Percentiles rank a stretch among this genome's conserved stretches.
Evolutionary conservation across 2,113 vertebrate species (phyloP).

Genomic region (Campylomormyrus tamandua): DNA sequence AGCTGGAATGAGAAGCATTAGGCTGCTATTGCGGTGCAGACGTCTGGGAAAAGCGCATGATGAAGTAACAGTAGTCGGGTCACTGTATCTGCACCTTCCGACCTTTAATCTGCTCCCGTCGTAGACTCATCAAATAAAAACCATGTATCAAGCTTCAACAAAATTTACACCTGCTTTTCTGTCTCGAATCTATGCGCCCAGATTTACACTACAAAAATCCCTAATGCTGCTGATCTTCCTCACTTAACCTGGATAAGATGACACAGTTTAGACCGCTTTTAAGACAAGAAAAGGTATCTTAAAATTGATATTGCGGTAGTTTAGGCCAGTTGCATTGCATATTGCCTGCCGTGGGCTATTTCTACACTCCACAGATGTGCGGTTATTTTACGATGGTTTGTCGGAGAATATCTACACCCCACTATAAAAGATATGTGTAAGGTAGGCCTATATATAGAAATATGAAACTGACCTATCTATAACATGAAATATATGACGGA

Average conservation of each 20-base stretch:
- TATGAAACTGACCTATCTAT: neutral
- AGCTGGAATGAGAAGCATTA: neutral
- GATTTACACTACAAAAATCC: neutral
- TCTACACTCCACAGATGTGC: neutral
- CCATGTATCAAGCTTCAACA: neutral
- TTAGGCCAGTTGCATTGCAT: neutral
- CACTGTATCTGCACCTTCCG: neutral
- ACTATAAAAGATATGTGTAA: neutral
- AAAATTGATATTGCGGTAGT: neutral
- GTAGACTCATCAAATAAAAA: neutral
- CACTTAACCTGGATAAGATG: neutral
- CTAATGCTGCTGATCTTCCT: neutral
- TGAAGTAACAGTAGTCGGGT: neutral
- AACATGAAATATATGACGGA: neutral
- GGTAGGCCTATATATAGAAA: neutral
- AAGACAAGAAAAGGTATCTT: neutral
- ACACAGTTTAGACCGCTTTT: neutral
- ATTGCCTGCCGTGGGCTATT: neutral
- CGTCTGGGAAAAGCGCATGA: neutral
- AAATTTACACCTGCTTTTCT: neutral
- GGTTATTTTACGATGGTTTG: neutral
- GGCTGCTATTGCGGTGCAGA: neutral
- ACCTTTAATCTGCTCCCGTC: neutral
- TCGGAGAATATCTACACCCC: neutral
- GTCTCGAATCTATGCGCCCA: neutral